Conservation (phyloP, 2,888 invertebrate species). For the Adineta ricciae region DNA sequence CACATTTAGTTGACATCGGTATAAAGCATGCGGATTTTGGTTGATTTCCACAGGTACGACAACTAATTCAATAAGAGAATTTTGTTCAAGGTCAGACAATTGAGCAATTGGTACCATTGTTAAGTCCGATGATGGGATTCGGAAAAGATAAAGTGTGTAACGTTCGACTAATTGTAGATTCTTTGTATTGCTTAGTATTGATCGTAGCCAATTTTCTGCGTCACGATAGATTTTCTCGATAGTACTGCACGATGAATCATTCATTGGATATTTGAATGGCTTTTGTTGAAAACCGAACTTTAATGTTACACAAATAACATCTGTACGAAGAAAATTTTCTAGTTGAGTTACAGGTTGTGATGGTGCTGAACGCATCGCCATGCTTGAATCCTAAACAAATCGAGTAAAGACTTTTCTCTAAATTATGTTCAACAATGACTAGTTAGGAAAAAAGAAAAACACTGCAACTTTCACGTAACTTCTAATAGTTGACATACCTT, state of each 20-base stretch:
- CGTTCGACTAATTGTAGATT: neutral
- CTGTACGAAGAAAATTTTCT: neutral
- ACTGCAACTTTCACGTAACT: too few relatives aligned
- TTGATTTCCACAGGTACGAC: neutral
- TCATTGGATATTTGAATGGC: neutral
- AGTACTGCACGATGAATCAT: neutral
- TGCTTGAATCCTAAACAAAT: neutral
- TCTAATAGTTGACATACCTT: neutral
- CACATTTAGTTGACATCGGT: neutral
- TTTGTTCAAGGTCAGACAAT: neutral
- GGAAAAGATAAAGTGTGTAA: neutral
- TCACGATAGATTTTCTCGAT: neutral
- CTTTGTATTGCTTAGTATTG: neutral
- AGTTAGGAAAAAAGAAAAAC: neutral
- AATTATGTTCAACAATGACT: neutral
- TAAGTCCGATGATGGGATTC: neutral
- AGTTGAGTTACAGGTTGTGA: neutral
- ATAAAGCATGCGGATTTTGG: neutral
- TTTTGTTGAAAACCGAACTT: neutral
- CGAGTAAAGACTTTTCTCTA: neutral
- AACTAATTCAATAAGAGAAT: neutral
- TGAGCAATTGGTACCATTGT: slow-evolving; percentile 5
- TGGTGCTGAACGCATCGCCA: neutral
- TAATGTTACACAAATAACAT: neutral
- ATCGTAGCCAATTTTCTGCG: neutral